Percentiles rank a stretch among this genome's conserved stretches.
Conservation (phyloP, 2,888 invertebrate species). For the Lithophane ornitopus region DNA sequence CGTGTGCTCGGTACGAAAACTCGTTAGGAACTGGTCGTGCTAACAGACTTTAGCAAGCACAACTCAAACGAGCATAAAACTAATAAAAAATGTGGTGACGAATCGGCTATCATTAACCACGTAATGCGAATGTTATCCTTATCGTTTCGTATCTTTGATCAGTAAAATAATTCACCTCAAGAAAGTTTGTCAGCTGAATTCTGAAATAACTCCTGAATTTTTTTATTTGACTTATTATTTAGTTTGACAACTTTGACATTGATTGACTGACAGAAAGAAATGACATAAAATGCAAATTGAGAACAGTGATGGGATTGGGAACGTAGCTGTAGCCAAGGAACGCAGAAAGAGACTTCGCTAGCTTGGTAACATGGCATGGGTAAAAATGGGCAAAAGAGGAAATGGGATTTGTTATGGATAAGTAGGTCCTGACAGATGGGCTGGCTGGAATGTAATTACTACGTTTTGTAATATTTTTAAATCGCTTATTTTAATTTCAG, state of each 20-base stretch:
- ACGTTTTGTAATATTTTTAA: constrained; percentile 6
- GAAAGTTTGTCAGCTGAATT: constrained; percentile 18
- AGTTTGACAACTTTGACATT: constrained; percentile 5
- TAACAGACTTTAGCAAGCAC: constrained; percentile 35
- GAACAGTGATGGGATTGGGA: background rate
- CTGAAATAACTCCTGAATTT: too few species aligned
- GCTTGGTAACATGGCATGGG: background rate
- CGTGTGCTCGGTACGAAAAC: constrained; percentile 74
- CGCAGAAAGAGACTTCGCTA: too few species aligned
- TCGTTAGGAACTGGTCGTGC: constrained; percentile 75
- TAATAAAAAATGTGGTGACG: constrained; percentile 56
- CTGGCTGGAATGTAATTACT: background rate
- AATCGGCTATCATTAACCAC: constrained; percentile 49
- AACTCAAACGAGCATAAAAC: constrained; percentile 43
- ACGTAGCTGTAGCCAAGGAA: too few species aligned
- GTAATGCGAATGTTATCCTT: constrained; percentile 52
- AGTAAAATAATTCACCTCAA: constrained; percentile 36
- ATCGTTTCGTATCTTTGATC: constrained; percentile 44
- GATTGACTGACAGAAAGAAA: background rate
- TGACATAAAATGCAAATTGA: background rate
- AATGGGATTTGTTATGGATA: background rate
- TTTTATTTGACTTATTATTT: background rate
- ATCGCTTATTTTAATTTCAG: background rate
- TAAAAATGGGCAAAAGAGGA: too few species aligned
- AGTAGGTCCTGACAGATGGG: background rate